Evolutionary conservation across 2,888 invertebrate species (phyloP), one percentile per base, ranked within the genome.

Genomic region (Eristalinus aeneus): DNA sequence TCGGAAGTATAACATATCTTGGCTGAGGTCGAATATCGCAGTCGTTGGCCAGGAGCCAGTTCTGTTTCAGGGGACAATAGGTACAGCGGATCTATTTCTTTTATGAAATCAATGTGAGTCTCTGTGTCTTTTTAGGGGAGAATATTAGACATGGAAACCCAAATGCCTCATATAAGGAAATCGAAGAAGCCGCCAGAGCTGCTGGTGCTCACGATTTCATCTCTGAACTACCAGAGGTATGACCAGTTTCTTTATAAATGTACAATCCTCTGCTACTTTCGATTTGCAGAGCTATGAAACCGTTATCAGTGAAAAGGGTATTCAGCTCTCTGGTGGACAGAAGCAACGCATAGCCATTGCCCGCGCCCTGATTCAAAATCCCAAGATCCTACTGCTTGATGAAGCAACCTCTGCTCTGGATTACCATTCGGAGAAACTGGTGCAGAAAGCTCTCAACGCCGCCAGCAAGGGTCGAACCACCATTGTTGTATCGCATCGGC

Each of bases 41-140:
- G 94, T 97, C 6, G 97, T 98, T 1, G 96, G 97, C 0, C 97
- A 98, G 91, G 97, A 98, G 88, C 97, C 97, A 0, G 95, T 96
- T 11, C 93, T 98, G 2, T 98, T 98, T 91, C 96, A 96, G 89
- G 95, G 96, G 6, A 95, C 95, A 27, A 97, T 98, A 34, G 90
- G 90, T 90, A 67, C 1, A 6, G 8, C 46, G 8, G 1, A 16
- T 1, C 46, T 46, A 12, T 2, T 8, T 16, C 46, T 46, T 46
- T 46, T 46, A 0, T 16, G 16, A 46, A 46, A 16, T 1, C 1
- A 34, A 31, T 1, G 5, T 20, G 12, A 63, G 1, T 58, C 32
- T 39, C 32, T 39, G 11, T 2, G 8, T 27, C 2, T 54, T 27
- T 46, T 58, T n/a, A 90, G 90, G 88, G 23, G 94, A 94, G 71